phyloP scores from a whole-genome alignment of 2,888 invertebrate species.

The Leptarthrus brevirostris region DNA sequence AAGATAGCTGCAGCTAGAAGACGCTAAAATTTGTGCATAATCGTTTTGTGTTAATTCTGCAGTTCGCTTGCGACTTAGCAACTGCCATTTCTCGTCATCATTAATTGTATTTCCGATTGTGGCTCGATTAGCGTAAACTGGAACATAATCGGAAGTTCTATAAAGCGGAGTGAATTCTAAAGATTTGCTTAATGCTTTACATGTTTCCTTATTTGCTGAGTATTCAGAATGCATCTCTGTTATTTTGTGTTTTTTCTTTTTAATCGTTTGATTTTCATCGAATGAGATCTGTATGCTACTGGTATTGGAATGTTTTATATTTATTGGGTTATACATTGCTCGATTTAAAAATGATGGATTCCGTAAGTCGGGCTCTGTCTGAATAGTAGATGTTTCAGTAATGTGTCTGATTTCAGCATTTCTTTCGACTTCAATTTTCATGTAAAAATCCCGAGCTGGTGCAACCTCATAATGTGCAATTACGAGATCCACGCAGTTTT shows the following conservation, averaged over 20 bases:
- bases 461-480: slow-evolving; percentile 75
- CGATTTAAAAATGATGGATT: slow-evolving; percentile 63
- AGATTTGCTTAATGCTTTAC: slow-evolving; percentile 18
- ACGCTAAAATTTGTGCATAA: slow-evolving; percentile 55
- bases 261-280: slow-evolving; percentile 55
- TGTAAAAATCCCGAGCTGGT: slow-evolving; percentile 67
- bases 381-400: slow-evolving; percentile 29
- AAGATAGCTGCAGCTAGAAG: slow-evolving; percentile 47
- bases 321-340: slow-evolving; percentile 63
- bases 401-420: slow-evolving; percentile 50
- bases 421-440: slow-evolving; percentile 65
- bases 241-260: too few species aligned
- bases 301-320: slow-evolving; percentile 60
- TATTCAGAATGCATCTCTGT: neutral
- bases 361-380: slow-evolving; percentile 54
- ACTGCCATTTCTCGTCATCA: slow-evolving; percentile 67
- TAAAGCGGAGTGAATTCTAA: slow-evolving; percentile 64
- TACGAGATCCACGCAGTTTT: slow-evolving; percentile 71
- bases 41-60: slow-evolving; percentile 57
- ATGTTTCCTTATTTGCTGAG: neutral
- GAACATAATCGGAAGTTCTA: slow-evolving; percentile 62
- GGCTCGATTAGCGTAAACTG: slow-evolving; percentile 65
- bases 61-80: slow-evolving; percentile 63
- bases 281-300: slow-evolving; percentile 62
- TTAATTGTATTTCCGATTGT: slow-evolving; percentile 63